phyloP scores from a whole-genome alignment of 2,888 invertebrate genomes.

The Clusia tigrina region DNA sequence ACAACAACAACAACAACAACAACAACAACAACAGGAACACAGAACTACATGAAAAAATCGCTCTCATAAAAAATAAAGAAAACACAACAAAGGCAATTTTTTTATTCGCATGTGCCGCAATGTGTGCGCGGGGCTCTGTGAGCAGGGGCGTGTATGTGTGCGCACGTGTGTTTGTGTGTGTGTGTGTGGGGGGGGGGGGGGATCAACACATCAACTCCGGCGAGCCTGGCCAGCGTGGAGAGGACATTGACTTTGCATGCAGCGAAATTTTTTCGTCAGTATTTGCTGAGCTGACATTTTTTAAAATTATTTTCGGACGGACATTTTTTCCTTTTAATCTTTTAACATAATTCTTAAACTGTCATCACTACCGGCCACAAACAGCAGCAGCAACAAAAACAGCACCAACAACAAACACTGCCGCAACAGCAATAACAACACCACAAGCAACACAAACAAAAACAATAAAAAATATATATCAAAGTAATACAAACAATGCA shows the following conservation, averaged over 20 bases:
- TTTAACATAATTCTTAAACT: conserved; percentile 18
- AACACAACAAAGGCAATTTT: conserved; percentile 5
- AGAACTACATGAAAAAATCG: background rate
- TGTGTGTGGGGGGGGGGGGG: background rate
- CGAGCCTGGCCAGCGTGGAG: background rate
- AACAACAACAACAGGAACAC: background rate
- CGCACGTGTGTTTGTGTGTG: too few relatives aligned
- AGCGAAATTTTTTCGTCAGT: conserved; percentile 1
- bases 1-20: background rate
- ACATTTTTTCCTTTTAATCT: conserved; percentile 2
- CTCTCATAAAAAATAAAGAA: background rate
- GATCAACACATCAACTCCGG: background rate
- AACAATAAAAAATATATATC: too few relatives aligned
- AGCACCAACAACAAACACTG: background rate
- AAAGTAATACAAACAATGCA: too few relatives aligned
- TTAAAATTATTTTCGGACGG: conserved; percentile 5
- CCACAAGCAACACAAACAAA: too few relatives aligned
- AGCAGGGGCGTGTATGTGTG: too few relatives aligned
- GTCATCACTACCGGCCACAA: conserved; percentile 12
- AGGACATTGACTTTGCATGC: conserved; percentile 21
- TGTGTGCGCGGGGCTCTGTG: too few relatives aligned
- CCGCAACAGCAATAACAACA: too few relatives aligned
- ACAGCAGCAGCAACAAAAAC: background rate
- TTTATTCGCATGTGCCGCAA: conserved; percentile 14
- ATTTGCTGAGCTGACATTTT: conserved; percentile 4